Percentiles rank a stretch among this genome's conserved stretches.
phyloP scores from a whole-genome alignment of 2,113 vertebrate species.

The Pungitius pungitius region DNA sequence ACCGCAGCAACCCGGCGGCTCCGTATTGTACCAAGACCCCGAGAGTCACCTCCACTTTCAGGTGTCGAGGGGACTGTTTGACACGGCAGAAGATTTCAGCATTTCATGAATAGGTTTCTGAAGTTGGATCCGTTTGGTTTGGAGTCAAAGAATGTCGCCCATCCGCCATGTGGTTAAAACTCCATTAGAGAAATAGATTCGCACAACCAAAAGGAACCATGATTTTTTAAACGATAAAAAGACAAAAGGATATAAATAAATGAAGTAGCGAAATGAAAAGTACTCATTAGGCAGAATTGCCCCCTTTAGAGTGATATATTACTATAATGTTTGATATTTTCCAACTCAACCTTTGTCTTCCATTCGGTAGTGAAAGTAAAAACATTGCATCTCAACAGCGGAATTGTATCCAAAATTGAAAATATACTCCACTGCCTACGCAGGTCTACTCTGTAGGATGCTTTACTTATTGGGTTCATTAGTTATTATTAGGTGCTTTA shows the following conservation, averaged over 20 bases:
- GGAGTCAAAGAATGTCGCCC: not conserved
- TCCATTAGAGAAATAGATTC: not conserved
- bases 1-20: constrained; percentile 63
- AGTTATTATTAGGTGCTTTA: no score
- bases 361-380: not conserved
- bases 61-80: constrained; percentile 42
- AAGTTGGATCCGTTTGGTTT: not conserved
- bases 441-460: not conserved
- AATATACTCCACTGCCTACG: not conserved
- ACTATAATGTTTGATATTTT: not conserved
- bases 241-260: not conserved
- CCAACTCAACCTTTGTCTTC: not conserved
- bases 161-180: not conserved
- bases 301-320: not conserved
- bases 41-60: constrained; percentile 27
- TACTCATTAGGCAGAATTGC: not conserved
- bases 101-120: not conserved
- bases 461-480: no score
- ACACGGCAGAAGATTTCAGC: constrained; percentile 1
- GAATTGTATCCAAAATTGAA: not conserved
- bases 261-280: not conserved
- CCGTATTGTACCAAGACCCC: constrained; percentile 58
- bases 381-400: not conserved
- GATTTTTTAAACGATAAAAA: not conserved
- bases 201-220: not conserved